phyloP scores from a whole-genome alignment of 1,140 invertebrate genomes.

The Episyrphus balteatus region DNA sequence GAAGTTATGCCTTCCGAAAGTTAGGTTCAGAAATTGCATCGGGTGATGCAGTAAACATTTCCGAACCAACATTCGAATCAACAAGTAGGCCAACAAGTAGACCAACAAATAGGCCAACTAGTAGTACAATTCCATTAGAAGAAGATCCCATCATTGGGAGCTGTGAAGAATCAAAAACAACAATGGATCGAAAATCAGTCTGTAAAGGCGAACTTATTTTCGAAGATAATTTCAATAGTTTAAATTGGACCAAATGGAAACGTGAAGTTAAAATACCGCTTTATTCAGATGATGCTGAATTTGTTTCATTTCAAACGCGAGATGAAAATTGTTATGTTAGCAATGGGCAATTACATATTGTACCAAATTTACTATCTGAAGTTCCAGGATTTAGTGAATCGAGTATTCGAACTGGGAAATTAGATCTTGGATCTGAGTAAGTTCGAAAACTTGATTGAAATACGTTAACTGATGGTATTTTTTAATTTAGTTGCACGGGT shows the following conservation, averaged over 20 bases:
- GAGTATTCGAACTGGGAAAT: no score
- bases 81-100: no score
- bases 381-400: neutral
- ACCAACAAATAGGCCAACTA: no score
- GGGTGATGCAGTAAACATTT: no score
- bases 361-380: neutral
- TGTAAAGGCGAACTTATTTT: conserved; percentile 26
- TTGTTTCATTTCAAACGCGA: conserved; percentile 12
- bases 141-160: no score
- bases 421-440: no score
- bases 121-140: no score
- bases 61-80: no score
- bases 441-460: neutral
- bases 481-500: conserved; percentile 46
- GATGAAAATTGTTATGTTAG: conserved; percentile 2
- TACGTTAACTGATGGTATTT: neutral
- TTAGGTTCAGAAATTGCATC: no score
- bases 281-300: conserved; percentile 22
- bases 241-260: conserved; percentile 22
- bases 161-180: no score
- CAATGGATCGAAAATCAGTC: no score
- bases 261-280: conserved; percentile 21
- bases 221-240: conserved; percentile 18
- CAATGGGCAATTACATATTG: conserved; percentile 6
- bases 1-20: no score